Evolutionary conservation across 2,888 invertebrate genomes (phyloP).

Genomic region (Drosophila paranaensis): DNA sequence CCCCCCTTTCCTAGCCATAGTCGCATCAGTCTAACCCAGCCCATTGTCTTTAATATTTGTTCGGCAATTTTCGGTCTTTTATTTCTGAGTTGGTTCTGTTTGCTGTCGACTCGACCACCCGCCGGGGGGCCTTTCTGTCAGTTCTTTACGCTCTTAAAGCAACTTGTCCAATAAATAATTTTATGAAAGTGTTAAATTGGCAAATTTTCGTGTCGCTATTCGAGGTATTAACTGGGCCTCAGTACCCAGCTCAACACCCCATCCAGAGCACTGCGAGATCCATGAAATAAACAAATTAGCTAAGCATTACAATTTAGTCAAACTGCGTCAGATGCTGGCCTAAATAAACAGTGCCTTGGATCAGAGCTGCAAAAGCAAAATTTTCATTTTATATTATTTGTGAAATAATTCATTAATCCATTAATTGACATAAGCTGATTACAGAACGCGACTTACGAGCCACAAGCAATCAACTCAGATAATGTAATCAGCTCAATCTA

Average conservation of each 20-base stretch:
- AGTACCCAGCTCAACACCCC: conserved; percentile 6
- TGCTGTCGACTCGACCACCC: conserved; percentile 20
- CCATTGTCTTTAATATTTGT: conserved; percentile 74
- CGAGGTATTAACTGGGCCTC: conserved; percentile 51
- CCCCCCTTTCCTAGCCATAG: conserved; percentile 4
- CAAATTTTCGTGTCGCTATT: conserved; percentile 55
- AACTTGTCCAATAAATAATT: conserved; percentile 68
- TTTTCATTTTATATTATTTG: conserved; percentile 21
- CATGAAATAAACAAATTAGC: conserved; percentile 69
- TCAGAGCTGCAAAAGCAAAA: not conserved
- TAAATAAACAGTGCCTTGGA: conserved; percentile 27
- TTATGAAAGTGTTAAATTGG: conserved; percentile 77
- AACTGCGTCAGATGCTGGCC: conserved; percentile 34
- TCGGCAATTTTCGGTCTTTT: conserved; percentile 66
- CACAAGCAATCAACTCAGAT: not conserved
- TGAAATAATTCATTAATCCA: conserved; percentile 4
- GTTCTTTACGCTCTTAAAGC: conserved; percentile 51
- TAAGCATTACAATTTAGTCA: conserved; percentile 38
- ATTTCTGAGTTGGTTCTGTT: conserved; percentile 46
- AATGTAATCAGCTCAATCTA: not conserved
- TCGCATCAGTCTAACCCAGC: conserved; percentile 19
- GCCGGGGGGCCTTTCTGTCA: conserved; percentile 24
- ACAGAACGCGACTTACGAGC: not conserved
- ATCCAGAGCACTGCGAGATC: conserved; percentile 9
- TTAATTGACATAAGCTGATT: conserved; percentile 3